Evolutionary conservation across 2,797 vertebrate genomes (phyloP).

Genomic region (Catostomus latipinnis): DNA sequence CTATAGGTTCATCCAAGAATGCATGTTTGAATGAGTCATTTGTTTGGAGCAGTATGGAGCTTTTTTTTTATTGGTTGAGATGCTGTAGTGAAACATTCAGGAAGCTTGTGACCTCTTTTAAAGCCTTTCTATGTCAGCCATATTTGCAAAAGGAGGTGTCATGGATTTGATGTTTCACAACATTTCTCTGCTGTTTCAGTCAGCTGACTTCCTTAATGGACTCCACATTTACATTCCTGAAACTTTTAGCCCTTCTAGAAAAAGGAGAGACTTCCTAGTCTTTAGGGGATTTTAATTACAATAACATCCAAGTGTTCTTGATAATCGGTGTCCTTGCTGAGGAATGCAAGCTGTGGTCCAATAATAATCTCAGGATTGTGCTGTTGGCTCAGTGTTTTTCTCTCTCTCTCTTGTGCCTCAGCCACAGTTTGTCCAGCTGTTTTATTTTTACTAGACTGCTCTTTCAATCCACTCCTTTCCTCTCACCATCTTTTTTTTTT

Average conservation of each 20-base stretch:
- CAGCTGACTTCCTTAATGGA: constrained; percentile 72
- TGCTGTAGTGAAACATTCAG: not conserved
- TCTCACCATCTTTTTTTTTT: no score
- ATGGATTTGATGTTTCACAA: constrained; percentile 4
- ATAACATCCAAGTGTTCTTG: constrained; percentile 24
- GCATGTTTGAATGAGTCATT: constrained; percentile 42
- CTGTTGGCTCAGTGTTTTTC: constrained; percentile 20
- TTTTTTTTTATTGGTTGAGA: constrained; percentile 19
- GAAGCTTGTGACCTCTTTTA: constrained; percentile 4
- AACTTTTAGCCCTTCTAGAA: constrained; percentile 61
- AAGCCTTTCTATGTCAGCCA: constrained; percentile 30
- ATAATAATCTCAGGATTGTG: constrained; percentile 46
- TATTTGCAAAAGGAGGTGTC: constrained; percentile 1
- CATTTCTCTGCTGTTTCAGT: constrained; percentile 58
- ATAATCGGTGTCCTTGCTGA: constrained; percentile 32
- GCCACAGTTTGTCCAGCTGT: constrained; percentile 40
- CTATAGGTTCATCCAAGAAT: constrained; percentile 46
- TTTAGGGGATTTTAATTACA: constrained; percentile 48
- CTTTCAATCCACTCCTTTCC: not conserved
- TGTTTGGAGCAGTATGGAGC: constrained; percentile 15
- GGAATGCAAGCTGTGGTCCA: constrained; percentile 38
- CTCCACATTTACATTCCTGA: constrained; percentile 80
- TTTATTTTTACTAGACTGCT: constrained; percentile 21
- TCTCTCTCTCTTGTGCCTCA: constrained; percentile 14
- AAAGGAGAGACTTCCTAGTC: constrained; percentile 63